These are phyloP conservation scores for Centropyge bicolor DNA, from an alignment of 2,797 vertebrate genomes.

Conservation along the genomic window DNA sequence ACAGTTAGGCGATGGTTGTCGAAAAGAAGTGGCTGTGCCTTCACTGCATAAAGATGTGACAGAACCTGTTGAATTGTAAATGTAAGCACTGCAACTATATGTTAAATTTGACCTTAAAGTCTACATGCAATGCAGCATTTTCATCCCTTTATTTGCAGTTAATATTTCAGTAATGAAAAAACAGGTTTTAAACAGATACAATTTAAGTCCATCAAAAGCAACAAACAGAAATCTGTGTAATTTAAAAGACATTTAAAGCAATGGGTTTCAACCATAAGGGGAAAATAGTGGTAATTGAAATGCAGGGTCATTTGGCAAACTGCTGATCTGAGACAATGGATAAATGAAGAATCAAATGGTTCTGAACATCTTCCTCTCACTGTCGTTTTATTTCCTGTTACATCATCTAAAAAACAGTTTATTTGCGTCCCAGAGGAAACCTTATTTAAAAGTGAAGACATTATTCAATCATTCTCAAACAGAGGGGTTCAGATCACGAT, in stretches of 20 bases:
- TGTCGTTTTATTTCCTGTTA: slow-evolving; percentile 47
- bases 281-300: slow-evolving; percentile 59
- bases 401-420: slow-evolving; percentile 48
- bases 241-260: slow-evolving; percentile 55
- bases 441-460: slow-evolving; percentile 46
- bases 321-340: slow-evolving; percentile 58
- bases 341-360: slow-evolving; percentile 57
- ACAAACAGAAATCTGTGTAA: slow-evolving; percentile 33
- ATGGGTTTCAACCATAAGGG: slow-evolving; percentile 21
- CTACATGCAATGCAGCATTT: slow-evolving; percentile 1
- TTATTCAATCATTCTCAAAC: slow-evolving; percentile 27
- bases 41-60: slow-evolving; percentile 1
- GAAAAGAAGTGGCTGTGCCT: slow-evolving; percentile 6
- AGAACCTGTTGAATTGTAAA: slow-evolving; percentile 24
- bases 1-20: slow-evolving; percentile 8
- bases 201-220: slow-evolving; percentile 35
- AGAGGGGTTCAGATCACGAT: slow-evolving; percentile 38
- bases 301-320: slow-evolving; percentile 60
- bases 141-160: slow-evolving; percentile 16
- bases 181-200: slow-evolving; percentile 47
- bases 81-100: background rate
- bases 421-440: slow-evolving; percentile 47
- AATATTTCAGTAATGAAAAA: background rate
- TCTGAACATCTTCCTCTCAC: slow-evolving; percentile 44
- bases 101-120: slow-evolving; percentile 16